A percentile compares a stretch with the other conserved stretches of the same genome.
These are phyloP conservation scores for Brachyrhaphis roseni DNA, from an alignment of 2,797 vertebrate genomes.

Conservation along the genomic window DNA sequence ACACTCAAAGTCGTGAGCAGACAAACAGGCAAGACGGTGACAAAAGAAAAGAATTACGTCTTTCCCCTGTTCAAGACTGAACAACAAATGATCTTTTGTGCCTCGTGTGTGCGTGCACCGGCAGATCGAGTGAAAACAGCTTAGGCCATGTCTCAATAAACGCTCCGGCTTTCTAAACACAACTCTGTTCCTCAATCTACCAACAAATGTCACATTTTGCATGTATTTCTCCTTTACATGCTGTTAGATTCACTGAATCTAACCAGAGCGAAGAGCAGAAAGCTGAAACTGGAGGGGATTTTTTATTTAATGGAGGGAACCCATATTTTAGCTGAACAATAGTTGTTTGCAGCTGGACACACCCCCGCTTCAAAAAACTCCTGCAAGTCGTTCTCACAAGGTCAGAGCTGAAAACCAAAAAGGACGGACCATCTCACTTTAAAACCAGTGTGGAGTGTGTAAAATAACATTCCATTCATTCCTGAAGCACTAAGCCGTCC, in stretches of 20 bases:
- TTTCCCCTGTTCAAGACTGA: conserved; percentile 30
- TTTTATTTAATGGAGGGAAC: conserved; percentile 13
- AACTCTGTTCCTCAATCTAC: conserved; percentile 17
- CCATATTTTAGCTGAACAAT: conserved; percentile 40
- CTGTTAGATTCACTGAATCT: neutral
- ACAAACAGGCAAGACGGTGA: conserved; percentile 62
- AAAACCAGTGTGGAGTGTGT: conserved; percentile 46
- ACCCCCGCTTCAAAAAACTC: conserved; percentile 13
- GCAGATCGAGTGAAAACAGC: conserved; percentile 48
- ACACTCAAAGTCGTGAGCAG: conserved; percentile 62
- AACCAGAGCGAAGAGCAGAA: neutral
- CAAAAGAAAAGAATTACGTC: conserved; percentile 31
- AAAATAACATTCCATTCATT: conserved; percentile 85
- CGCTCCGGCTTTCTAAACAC: conserved; percentile 39
- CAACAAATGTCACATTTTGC: conserved; percentile 3
- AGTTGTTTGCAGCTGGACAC: conserved; percentile 33
- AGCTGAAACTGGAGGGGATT: neutral
- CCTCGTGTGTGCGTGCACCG: conserved; percentile 30
- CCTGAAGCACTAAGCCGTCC: conserved; percentile 73
- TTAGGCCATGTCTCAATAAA: conserved; percentile 35
- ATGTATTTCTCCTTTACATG: conserved; percentile 5
- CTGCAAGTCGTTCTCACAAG: conserved; percentile 40
- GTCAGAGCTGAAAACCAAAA: conserved; percentile 18
- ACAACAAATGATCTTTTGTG: conserved; percentile 55
- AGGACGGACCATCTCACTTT: conserved; percentile 3